Percentiles rank a stretch among this genome's conserved stretches.
Evolutionary conservation across 2,113 vertebrate genomes (phyloP).

Genomic region (Malurus elegans): DNA sequence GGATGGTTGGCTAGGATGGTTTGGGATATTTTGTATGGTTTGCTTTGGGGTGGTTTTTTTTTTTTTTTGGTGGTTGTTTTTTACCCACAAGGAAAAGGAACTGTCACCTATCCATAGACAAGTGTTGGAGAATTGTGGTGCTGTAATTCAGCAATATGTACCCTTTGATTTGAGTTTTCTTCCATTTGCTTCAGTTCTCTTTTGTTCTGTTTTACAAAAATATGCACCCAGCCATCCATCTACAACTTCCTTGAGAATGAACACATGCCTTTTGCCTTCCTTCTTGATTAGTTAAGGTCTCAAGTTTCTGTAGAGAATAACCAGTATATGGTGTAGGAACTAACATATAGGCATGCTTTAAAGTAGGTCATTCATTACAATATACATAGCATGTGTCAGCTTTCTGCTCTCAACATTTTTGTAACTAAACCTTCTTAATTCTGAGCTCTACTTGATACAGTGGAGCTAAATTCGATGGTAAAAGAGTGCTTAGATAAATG

Average conservation of each 20-base stretch:
- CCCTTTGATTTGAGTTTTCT: neutral
- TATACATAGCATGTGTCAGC: neutral
- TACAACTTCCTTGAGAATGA: neutral
- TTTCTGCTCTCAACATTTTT: constrained; percentile 9
- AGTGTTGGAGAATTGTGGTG: neutral
- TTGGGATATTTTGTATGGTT: neutral
- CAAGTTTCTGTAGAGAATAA: neutral
- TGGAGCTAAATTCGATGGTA: neutral
- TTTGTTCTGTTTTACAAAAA: neutral
- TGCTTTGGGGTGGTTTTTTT: neutral
- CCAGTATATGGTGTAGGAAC: neutral
- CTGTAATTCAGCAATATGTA: neutral
- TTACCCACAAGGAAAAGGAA: neutral
- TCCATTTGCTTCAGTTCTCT: neutral
- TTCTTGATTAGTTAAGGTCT: neutral
- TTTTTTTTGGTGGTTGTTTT: neutral
- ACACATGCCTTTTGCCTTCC: neutral
- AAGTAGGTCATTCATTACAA: constrained; percentile 27
- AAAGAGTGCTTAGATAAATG: constrained; percentile 9
- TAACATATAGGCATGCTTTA: neutral
- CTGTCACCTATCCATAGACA: neutral
- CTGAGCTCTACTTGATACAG: neutral
- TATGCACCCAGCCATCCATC: neutral
- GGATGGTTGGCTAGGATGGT: neutral
- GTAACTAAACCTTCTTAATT: constrained; percentile 15